phyloP scores from a whole-genome alignment of 2,113 vertebrate species.

The Toxostoma redivivum region DNA sequence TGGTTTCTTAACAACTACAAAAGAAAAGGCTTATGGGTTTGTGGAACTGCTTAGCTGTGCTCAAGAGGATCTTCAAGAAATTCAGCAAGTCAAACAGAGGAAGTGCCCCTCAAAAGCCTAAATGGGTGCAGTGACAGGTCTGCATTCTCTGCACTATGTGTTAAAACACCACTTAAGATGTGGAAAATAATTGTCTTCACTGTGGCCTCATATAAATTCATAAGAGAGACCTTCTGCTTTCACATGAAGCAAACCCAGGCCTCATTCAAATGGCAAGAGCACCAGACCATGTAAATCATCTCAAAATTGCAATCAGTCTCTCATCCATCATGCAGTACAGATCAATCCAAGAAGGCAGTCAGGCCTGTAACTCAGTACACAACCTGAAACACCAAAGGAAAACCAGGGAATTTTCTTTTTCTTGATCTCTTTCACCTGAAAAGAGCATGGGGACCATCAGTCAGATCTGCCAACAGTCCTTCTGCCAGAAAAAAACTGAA shows the following conservation, averaged over 20 bases:
- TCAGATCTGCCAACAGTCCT: not conserved
- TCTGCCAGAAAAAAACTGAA: not conserved
- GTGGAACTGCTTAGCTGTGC: not conserved
- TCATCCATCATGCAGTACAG: not conserved
- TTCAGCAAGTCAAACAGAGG: not conserved
- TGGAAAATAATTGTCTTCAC: not conserved
- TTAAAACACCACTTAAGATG: not conserved
- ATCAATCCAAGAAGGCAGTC: not conserved
- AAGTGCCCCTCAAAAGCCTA: not conserved
- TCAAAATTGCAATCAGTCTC: not conserved
- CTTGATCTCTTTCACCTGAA: not conserved
- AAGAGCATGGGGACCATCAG: not conserved
- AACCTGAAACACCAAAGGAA: not conserved
- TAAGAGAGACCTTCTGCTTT: not conserved
- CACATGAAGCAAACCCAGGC: not conserved
- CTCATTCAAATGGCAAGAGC: not conserved
- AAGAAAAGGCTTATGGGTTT: not conserved
- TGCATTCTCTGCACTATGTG: not conserved
- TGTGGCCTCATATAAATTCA: not conserved
- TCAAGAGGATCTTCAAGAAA: not conserved
- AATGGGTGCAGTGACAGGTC: not conserved
- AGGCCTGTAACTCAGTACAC: not conserved
- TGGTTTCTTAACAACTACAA: not conserved
- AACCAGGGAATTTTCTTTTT: not conserved
- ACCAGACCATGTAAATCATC: not conserved